These are phyloP conservation scores for Pogonocherus hispidulus DNA, from an alignment of 2,888 invertebrate genomes.

Conservation along the genomic window DNA sequence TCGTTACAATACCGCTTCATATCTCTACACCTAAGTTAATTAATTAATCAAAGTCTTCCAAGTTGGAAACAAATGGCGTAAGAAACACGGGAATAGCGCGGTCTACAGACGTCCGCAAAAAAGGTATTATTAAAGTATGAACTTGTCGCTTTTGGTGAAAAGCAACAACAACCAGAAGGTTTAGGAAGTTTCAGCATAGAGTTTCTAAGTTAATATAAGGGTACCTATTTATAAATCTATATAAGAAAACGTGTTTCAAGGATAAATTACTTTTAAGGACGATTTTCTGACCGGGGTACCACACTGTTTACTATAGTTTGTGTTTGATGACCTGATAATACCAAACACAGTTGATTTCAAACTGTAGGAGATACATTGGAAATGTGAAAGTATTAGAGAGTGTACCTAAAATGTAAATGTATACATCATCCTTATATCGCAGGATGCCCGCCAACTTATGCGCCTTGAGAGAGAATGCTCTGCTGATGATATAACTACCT, in stretches of 20 bases:
- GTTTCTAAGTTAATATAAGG: not conserved
- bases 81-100: conserved; percentile 6
- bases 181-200: not conserved
- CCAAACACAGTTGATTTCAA: no score
- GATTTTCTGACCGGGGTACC: no score
- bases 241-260: not conserved
- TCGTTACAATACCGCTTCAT: conserved; percentile 19
- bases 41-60: conserved; percentile 27
- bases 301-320: no score
- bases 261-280: not conserved
- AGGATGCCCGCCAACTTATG: no score
- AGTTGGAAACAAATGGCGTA: conserved; percentile 16
- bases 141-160: not conserved
- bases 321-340: no score
- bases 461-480: no score
- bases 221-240: not conserved
- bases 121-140: not conserved
- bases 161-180: not conserved
- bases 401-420: no score
- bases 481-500: no score
- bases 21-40: conserved; percentile 27
- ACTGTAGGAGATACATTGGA: no score
- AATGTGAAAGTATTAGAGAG: no score
- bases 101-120: not conserved
- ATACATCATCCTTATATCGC: no score